Base-by-base conservation (phyloP, 2,113 vertebrate genomes). In the Anser cygnoides region DNA sequence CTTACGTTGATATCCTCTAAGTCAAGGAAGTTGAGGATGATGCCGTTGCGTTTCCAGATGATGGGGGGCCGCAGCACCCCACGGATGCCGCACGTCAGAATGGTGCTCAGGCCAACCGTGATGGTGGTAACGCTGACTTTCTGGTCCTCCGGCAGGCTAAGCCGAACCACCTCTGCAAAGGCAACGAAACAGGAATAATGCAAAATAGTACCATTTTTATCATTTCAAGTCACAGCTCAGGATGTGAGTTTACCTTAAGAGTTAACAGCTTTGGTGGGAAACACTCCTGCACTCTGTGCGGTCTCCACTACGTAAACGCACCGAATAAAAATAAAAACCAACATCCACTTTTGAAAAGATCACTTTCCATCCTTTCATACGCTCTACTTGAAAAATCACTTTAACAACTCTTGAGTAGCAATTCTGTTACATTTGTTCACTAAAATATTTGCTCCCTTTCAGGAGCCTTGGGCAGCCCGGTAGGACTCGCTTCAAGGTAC, bases 1-100 rank as follows among this genome's bases (percentile, higher is more conserved):
- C 98, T 95, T 97, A 99, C 99, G 5, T 98, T 99, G 92, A 99
- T 99, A 85, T 99, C 99, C 95, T 99, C 99, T 95, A 99, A 94
- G 90, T 99, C 98, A 67, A 99, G 95, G 95, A 99, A 98, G 98
- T 99, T 99, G 76, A 99, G 97, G 66, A 98, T 87, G 78, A 99
- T 91, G 41, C 99, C 98, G 2, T 99, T 99, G 94, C 99, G 99
- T 77, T 98, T 99, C 99, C 99, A 99, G 92, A 99, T 92, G 97
- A 99, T 98, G 10, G 99, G 99, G 0, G 99, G 99, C 3, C 98
- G 98, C 97, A 99, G 98, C 0, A 98, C 98, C 62, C 99, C 99
- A 2, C 72, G 98, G 91, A 99, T 98, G 76, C 98, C 96, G 7
- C 99, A 99, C 5, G 98, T 99, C 74, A 99, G 98, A 8, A 99